phyloP scores from a whole-genome alignment of 2,888 invertebrate genomes.

The Melolontha melolontha region DNA sequence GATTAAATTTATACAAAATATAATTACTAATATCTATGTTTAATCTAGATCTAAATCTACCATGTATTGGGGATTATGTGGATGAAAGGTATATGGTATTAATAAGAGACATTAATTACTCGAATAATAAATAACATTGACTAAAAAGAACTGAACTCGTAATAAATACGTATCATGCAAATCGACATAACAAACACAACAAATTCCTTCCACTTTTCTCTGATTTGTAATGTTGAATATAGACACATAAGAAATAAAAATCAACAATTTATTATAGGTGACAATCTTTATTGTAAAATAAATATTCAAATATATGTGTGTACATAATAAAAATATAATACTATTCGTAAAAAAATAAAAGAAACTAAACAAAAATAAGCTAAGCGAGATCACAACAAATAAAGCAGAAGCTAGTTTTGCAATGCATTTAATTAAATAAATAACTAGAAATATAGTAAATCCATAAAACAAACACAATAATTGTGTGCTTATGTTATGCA shows the following conservation, averaged over 20 bases:
- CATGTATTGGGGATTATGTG: slow-evolving; percentile 25
- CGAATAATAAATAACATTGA: slow-evolving; percentile 20
- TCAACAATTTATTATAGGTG: slow-evolving; percentile 15
- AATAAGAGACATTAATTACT: slow-evolving; percentile 30
- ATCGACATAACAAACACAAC: slow-evolving; percentile 55
- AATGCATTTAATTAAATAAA: slow-evolving; percentile 1
- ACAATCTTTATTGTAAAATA: slow-evolving; percentile 42
- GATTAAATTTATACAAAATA: not conserved
- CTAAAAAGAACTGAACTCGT: slow-evolving; percentile 16
- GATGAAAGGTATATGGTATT: slow-evolving; percentile 37
- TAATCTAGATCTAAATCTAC: slow-evolving; percentile 21
- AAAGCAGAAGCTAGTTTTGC: slow-evolving; percentile 9
- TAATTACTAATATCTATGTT: not conserved
- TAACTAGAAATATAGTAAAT: too few relatives aligned
- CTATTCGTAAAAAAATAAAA: slow-evolving; percentile 25
- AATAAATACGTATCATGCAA: slow-evolving; percentile 47
- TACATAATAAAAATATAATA: slow-evolving; percentile 40
- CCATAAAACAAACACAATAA: too few relatives aligned
- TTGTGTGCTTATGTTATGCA: too few relatives aligned
- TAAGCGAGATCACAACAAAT: slow-evolving; percentile 38
- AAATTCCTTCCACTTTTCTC: slow-evolving; percentile 14
- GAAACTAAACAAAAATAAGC: slow-evolving; percentile 26
- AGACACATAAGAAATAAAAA: slow-evolving; percentile 30
- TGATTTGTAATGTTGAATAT: slow-evolving; percentile 2
- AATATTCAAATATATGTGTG: slow-evolving; percentile 30